Percentiles rank a stretch among this genome's conserved stretches.
phyloP scores from a whole-genome alignment of 1,140 invertebrate species.

The Pseudomyrmex sp. region DNA sequence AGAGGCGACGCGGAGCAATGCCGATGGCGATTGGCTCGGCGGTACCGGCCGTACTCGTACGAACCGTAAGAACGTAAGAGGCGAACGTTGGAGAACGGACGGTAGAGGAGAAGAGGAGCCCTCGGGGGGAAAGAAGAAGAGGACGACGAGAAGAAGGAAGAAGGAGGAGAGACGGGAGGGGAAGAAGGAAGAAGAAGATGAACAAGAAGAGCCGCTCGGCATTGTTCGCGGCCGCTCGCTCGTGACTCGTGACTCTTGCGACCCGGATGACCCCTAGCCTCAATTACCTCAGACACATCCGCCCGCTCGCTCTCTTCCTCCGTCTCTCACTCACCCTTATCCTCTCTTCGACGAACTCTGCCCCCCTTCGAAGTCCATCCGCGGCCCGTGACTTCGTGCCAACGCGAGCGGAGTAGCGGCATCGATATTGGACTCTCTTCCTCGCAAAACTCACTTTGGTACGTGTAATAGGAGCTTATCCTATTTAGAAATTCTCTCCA shows the following conservation, averaged over 20 bases:
- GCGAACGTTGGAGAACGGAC: not conserved
- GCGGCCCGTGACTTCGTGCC: conserved; percentile 46
- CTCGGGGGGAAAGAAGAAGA: conserved; percentile 13
- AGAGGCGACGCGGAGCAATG: conserved; percentile 78
- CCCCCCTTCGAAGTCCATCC: conserved; percentile 25
- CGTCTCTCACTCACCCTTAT: conserved; percentile 21
- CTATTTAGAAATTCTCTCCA: not conserved
- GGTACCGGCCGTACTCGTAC: conserved; percentile 18
- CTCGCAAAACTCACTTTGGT: conserved; percentile 24
- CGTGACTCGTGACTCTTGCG: conserved; percentile 84
- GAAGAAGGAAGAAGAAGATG: conserved; percentile 35
- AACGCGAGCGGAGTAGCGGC: not conserved
- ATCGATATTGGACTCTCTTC: not conserved
- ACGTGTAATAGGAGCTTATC: not conserved
- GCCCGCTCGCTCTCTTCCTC: conserved; percentile 76
- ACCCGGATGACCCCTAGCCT: conserved; percentile 84
- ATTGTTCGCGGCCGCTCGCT: conserved; percentile 84
- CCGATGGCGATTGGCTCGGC: conserved; percentile 74
- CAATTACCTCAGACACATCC: conserved; percentile 85
- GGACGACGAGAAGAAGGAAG: conserved; percentile 2
- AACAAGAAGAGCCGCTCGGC: conserved; percentile 71
- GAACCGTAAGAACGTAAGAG: not conserved
- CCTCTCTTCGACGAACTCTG: conserved; percentile 22
- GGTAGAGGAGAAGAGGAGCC: not conserved
- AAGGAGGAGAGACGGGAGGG: not conserved